These are phyloP conservation scores for Drosophila mimica DNA, from an alignment of 2,888 invertebrate species.

Conservation along the genomic window DNA sequence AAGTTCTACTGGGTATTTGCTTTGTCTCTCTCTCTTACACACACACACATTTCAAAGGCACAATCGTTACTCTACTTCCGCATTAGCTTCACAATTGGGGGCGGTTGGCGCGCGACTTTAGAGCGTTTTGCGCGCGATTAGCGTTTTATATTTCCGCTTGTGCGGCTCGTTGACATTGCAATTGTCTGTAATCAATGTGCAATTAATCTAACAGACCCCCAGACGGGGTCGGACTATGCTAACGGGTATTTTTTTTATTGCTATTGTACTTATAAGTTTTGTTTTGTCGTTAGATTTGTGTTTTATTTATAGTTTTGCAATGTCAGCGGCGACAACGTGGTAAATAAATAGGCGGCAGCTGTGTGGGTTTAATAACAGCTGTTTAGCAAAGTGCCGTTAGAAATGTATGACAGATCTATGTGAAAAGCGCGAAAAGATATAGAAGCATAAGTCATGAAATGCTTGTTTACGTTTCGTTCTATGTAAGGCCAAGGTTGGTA, in stretches of 20 bases:
- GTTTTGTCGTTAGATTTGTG: slow-evolving; percentile 45
- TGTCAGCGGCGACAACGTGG: slow-evolving; percentile 48
- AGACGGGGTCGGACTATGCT: slow-evolving; percentile 62
- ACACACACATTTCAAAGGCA: neutral
- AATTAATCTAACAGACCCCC: slow-evolving; percentile 77
- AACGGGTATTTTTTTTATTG: slow-evolving; percentile 59
- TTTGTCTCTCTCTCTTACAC: slow-evolving; percentile 1
- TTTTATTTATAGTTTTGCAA: slow-evolving; percentile 74
- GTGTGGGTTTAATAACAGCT: slow-evolving; percentile 49
- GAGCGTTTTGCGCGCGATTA: slow-evolving; percentile 55
- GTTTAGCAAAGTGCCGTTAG: slow-evolving; percentile 65
- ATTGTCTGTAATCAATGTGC: slow-evolving; percentile 74
- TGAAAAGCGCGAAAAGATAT: slow-evolving; percentile 31
- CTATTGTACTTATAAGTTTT: slow-evolving; percentile 48
- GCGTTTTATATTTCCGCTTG: slow-evolving; percentile 68
- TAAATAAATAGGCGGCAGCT: slow-evolving; percentile 26
- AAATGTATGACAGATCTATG: slow-evolving; percentile 40
- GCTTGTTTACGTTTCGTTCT: slow-evolving; percentile 64
- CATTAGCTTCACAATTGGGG: slow-evolving; percentile 41
- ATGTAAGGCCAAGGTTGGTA: slow-evolving; percentile 80
- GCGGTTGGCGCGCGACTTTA: slow-evolving; percentile 53
- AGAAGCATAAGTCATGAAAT: slow-evolving; percentile 35
- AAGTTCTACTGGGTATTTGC: slow-evolving; percentile 8
- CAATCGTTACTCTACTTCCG: slow-evolving; percentile 48
- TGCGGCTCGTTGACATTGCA: slow-evolving; percentile 71